phyloP scores from a whole-genome alignment of 2,888 invertebrate species.

The Bedellia somnulentella region DNA sequence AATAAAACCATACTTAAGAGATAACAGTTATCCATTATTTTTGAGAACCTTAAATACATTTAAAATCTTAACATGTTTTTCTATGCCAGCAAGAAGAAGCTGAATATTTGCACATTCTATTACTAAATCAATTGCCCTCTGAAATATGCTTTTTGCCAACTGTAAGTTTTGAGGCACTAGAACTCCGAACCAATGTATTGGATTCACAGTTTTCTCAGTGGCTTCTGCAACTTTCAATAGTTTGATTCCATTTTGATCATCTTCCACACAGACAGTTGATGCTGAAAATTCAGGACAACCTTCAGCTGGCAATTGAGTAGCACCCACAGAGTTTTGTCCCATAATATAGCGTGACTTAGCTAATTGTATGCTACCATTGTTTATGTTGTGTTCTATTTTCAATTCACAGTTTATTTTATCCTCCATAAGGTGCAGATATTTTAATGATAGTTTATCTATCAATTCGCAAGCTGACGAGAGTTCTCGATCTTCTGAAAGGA shows the following conservation, averaged over 20 bases:
- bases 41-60: constrained; percentile 13
- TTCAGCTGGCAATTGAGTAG: constrained; percentile 71
- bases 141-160: constrained; percentile 73
- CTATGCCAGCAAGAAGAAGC: constrained; percentile 49
- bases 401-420: constrained; percentile 69
- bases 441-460: constrained; percentile 70
- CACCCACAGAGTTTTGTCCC: constrained; percentile 73
- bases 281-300: constrained; percentile 50
- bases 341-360: constrained; percentile 78
- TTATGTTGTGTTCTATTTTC: constrained; percentile 68
- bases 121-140: constrained; percentile 66
- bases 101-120: constrained; percentile 73
- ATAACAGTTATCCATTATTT: too few species aligned
- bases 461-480: constrained; percentile 54
- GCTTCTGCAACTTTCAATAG: constrained; percentile 32
- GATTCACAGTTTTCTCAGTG: constrained; percentile 53
- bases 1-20: too few species aligned
- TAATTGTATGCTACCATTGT: constrained; percentile 71
- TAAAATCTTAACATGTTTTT: constrained; percentile 25
- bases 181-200: constrained; percentile 85
- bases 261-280: constrained; percentile 27
- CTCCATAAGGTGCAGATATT: constrained; percentile 72
- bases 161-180: constrained; percentile 79
- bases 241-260: constrained; percentile 40
- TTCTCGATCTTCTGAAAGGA: constrained; percentile 18